These are phyloP conservation scores for Bombus confusus DNA, from an alignment of 1,140 invertebrate genomes.

Conservation along the genomic window DNA sequence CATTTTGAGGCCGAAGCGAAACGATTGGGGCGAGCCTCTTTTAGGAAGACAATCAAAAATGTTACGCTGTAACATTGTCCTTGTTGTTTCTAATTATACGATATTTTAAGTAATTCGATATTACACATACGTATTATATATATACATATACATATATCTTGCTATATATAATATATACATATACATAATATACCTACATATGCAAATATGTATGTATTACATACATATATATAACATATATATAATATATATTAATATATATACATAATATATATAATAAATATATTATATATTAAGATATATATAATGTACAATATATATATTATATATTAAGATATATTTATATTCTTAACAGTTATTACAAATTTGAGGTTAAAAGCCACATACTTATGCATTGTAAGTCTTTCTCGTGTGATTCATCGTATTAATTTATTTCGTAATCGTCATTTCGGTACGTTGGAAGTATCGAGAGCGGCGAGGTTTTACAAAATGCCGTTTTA, in stretches of 20 bases:
- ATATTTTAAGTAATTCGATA: slow-evolving; percentile 63
- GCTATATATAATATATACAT: slow-evolving; percentile 7
- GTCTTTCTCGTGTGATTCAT: slow-evolving; percentile 44
- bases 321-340: slow-evolving; percentile 11
- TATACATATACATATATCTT: slow-evolving; percentile 8
- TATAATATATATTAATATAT: slow-evolving; percentile 6
- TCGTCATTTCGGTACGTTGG: slow-evolving; percentile 10
- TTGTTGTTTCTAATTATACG: slow-evolving; percentile 81
- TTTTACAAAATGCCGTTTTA: slow-evolving; percentile 7
- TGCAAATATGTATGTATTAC: too few species aligned
- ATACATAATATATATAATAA: neutral
- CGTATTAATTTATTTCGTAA: slow-evolving; percentile 56
- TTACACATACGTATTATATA: slow-evolving; percentile 31
- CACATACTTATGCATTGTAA: slow-evolving; percentile 35
- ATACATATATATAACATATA: slow-evolving; percentile 24
- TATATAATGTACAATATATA: neutral
- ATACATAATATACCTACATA: neutral
- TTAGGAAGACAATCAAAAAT: slow-evolving; percentile 83
- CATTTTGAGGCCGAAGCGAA: slow-evolving; percentile 30
- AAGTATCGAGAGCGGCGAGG: slow-evolving; percentile 28
- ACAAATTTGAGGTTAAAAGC: slow-evolving; percentile 52
- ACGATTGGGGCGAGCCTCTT: slow-evolving; percentile 67
- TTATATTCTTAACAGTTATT: slow-evolving; percentile 51
- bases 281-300: slow-evolving; percentile 3
- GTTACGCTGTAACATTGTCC: slow-evolving; percentile 81